Conservation (phyloP, 2,113 vertebrate genomes). For the Elephas maximus region DNA sequence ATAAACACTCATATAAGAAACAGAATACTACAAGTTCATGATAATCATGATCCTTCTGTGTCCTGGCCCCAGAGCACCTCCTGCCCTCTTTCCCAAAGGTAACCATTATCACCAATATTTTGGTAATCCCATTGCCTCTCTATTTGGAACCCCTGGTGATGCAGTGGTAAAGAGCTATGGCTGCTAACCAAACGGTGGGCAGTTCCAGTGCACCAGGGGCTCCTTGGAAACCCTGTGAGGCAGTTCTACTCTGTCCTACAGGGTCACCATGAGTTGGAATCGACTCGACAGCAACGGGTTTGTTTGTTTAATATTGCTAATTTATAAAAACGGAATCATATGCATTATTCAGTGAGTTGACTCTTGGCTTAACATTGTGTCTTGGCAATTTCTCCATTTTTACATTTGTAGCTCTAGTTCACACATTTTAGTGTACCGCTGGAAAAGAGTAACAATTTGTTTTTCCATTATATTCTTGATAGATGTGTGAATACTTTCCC, state of each 20-base stretch:
- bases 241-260: too few species aligned
- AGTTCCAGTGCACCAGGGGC: too few species aligned
- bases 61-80: fast-evolving
- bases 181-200: too few species aligned
- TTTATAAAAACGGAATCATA: background rate
- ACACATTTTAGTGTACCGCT: background rate
- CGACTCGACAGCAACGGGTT: too few species aligned
- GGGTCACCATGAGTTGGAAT: too few species aligned
- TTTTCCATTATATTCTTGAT: background rate
- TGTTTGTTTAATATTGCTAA: background rate
- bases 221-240: too few species aligned
- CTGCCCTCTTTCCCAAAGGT: background rate
- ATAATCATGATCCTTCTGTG: background rate
- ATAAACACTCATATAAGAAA: background rate
- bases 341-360: background rate
- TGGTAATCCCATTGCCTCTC: background rate
- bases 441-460: background rate
- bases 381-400: background rate
- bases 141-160: background rate
- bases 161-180: too few species aligned
- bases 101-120: background rate
- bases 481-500: background rate
- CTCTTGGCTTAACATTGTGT: background rate
- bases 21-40: background rate
- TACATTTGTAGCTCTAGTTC: background rate